phyloP scores from a whole-genome alignment of 2,888 invertebrate species.

The Cenopis cana region DNA sequence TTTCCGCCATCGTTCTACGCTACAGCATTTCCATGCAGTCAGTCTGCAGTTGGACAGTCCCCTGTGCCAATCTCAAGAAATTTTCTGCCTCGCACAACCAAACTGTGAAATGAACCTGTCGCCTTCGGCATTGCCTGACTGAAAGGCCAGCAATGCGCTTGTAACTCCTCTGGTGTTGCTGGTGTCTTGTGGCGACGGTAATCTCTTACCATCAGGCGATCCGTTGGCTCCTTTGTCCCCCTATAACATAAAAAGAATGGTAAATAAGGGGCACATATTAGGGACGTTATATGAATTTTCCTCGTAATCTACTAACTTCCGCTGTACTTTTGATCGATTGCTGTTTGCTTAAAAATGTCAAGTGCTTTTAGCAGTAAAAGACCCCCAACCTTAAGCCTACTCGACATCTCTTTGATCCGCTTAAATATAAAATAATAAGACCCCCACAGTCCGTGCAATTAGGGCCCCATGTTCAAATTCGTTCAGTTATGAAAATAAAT shows the following conservation, averaged over 20 bases:
- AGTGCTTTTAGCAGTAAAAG: slow-evolving; percentile 54
- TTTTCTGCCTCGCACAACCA: too few relatives aligned
- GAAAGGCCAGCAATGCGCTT: too few relatives aligned
- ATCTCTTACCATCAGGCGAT: too few relatives aligned
- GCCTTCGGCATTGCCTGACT: too few relatives aligned
- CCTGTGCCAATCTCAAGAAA: too few relatives aligned
- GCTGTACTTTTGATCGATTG: slow-evolving; percentile 35
- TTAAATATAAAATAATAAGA: slow-evolving; percentile 52
- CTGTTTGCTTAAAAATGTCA: slow-evolving; percentile 45
- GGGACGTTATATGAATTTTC: not conserved
- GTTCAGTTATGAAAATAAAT: slow-evolving; percentile 46
- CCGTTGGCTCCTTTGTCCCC: too few relatives aligned
- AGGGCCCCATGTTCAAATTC: slow-evolving; percentile 53
- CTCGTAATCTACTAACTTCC: slow-evolving; percentile 10
- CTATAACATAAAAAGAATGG: not conserved
- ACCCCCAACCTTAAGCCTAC: slow-evolving; percentile 53
- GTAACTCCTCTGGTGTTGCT: too few relatives aligned
- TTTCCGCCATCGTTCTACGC: too few relatives aligned
- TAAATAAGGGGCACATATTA: slow-evolving; percentile 2
- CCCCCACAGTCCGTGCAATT: slow-evolving; percentile 60
- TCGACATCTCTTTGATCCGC: slow-evolving; percentile 72
- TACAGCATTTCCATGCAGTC: too few relatives aligned
- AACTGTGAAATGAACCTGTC: too few relatives aligned
- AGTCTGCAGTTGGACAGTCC: too few relatives aligned
- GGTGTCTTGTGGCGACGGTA: too few relatives aligned